Evolutionary conservation across 2,888 invertebrate genomes (phyloP), one percentile per base, ranked within the genome.

Genomic region (Harmothoe impar): DNA sequence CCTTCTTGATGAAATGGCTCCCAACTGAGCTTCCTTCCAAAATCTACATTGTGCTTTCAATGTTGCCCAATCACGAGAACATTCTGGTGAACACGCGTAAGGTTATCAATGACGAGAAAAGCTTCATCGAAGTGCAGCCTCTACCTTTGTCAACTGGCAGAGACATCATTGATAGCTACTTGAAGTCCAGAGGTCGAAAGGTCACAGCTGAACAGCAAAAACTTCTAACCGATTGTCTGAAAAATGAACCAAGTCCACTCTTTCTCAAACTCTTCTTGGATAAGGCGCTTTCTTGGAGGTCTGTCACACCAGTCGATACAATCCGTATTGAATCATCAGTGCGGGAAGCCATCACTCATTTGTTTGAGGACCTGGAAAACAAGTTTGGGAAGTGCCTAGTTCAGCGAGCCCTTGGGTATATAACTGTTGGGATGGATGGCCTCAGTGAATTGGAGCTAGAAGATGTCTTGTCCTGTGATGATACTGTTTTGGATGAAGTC

Each of bases 391-490:
- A 91, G 25, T 90, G 90, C 7, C 91, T 95, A 1, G 93, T 94
- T 0, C 92, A 93, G 56, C 93, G 92, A 90, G 94, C 94, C 25
- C 92, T 95, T 0, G 91, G 91, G 5, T 91, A 91, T 33, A 68
- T 90, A 33, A 90, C 90, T n/a, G 86, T 94, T 78, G 94, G 94
- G n/a, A 91, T 93, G 56, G 93, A 94, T 78, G 95, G 95, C 0
- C 92, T 95, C 62, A 94, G 94, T 62, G 95, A 95, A 68, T 93
- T 94, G 90, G 95, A 95, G 91, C 93, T 95, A 31, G 95, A 95
- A 85, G 95, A 95, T 93, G 94, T 93, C 10, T 92, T 95, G 62
- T 95, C 95, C 0, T 95, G 94, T 93, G 93, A 94, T 91, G 91
- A 92, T 54, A 86, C 68, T 20, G 92, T 94, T n/a, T 91, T 95